Evolutionary conservation across 2,113 vertebrate species (phyloP), one percentile per base, ranked within the genome.

Genomic region (Vimba vimba): DNA sequence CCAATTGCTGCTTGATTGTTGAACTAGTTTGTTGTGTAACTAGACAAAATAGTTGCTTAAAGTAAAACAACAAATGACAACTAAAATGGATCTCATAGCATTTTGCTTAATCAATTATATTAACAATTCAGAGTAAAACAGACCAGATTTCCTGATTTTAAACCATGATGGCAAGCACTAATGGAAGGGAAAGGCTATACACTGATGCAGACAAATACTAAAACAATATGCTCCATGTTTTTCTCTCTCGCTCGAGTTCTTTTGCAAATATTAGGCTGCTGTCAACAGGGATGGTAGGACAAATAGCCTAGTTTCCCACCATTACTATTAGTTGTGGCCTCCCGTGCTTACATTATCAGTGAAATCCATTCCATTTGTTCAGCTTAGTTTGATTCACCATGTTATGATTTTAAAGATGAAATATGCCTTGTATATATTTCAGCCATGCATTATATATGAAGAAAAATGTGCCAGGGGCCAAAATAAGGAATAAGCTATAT

Each of bases 281-380:
- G 85, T 81, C 85, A 86, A 74, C 78, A 74, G 71, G 78, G 43
- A 66, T 73, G 71, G 55, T 64, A 68, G 79, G 52, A 81, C 78
- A 79, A 79, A 86, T 86, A 52, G 45, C 79, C 69, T n/a, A 27
- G 79, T 66, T 57, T 66, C 19, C n/a, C 45, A 74, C 73, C 10
- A 86, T 82, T 76, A 82, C 78, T 82, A 76, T 86, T 86, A 82
- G 59, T 77, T 30, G 68, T 79, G 59, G 66, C 75, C 30, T 66
- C 78, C 76, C 2, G 13, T 39, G 68, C 68, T 81, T 55, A 66
- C 36, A 76, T 86, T 76, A 82, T 82, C 79, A 82, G 71, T 27
- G 52, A 66, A 80, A 52, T 62, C 33, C 17, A 68, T 77, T 64
- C 33, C 39, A 86, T 88, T 84, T 88, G 75, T 88, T 85, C 79